These are phyloP conservation scores for Hetaerina americana DNA, from an alignment of 1,140 invertebrate genomes.

Conservation along the genomic window DNA sequence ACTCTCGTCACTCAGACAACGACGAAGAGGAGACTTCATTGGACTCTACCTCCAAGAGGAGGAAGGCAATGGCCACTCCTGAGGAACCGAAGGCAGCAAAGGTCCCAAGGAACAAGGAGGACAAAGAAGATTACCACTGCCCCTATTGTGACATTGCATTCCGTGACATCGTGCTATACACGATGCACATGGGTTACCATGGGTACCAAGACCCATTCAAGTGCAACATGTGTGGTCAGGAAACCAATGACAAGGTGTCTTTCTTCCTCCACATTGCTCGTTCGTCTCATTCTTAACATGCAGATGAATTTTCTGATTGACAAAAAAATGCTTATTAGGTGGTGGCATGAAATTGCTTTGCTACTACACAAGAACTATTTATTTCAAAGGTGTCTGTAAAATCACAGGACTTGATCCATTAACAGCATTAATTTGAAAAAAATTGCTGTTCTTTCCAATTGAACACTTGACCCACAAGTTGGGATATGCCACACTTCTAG, in stretches of 20 bases:
- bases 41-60: slow-evolving; percentile 8
- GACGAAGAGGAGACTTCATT: slow-evolving; percentile 4
- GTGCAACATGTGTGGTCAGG: slow-evolving; percentile 87
- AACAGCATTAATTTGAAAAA: no score
- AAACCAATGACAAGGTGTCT: slow-evolving; percentile 63
- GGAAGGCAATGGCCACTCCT: background rate
- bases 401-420: no score
- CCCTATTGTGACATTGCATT: slow-evolving; percentile 82
- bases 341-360: no score
- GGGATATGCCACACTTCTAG: no score
- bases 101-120: background rate
- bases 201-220: slow-evolving; percentile 78
- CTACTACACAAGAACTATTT: no score
- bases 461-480: no score
- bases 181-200: slow-evolving; percentile 94
- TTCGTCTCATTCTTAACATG: slow-evolving; percentile 52
- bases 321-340: no score
- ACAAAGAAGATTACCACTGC: slow-evolving; percentile 45
- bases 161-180: slow-evolving; percentile 80
- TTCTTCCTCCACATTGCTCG: slow-evolving; percentile 88
- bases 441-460: no score
- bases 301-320: background rate
- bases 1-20: slow-evolving; percentile 17
- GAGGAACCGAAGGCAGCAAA: background rate
- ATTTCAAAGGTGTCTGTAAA: no score